Conservation (phyloP, 2,113 vertebrate species). For the Elachura formosa region DNA sequence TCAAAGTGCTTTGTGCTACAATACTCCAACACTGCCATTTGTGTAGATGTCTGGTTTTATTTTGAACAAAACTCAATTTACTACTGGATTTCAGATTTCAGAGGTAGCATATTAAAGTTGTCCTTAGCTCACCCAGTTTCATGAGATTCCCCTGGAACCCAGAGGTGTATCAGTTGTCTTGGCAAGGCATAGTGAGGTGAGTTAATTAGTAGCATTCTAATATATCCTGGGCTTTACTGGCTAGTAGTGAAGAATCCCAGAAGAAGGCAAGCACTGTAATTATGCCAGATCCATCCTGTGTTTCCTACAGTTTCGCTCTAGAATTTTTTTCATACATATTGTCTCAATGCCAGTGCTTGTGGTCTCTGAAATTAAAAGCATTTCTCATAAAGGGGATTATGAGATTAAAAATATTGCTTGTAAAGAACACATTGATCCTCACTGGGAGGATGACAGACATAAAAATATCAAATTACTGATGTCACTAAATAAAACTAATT, state of each 20-base stretch:
- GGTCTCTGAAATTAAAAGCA: slow-evolving; percentile 36
- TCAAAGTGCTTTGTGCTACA: background rate
- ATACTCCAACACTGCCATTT: background rate
- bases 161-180: background rate
- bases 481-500: slow-evolving; percentile 47
- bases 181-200: background rate
- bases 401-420: slow-evolving; percentile 25
- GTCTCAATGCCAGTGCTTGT: background rate
- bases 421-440: background rate
- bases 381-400: slow-evolving; percentile 33
- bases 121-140: slow-evolving; percentile 41
- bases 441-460: background rate
- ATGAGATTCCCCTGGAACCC: background rate
- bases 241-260: slow-evolving; percentile 14
- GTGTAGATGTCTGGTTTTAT: background rate
- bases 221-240: slow-evolving; percentile 1
- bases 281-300: background rate
- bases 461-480: slow-evolving; percentile 26
- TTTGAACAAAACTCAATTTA: background rate
- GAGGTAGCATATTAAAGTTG: background rate
- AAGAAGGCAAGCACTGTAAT: background rate
- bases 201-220: slow-evolving; percentile 33
- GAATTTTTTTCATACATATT: background rate
- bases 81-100: background rate
- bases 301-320: background rate